phyloP scores from a whole-genome alignment of 2,113 vertebrate genomes.

The Grammomys surdaster region DNA sequence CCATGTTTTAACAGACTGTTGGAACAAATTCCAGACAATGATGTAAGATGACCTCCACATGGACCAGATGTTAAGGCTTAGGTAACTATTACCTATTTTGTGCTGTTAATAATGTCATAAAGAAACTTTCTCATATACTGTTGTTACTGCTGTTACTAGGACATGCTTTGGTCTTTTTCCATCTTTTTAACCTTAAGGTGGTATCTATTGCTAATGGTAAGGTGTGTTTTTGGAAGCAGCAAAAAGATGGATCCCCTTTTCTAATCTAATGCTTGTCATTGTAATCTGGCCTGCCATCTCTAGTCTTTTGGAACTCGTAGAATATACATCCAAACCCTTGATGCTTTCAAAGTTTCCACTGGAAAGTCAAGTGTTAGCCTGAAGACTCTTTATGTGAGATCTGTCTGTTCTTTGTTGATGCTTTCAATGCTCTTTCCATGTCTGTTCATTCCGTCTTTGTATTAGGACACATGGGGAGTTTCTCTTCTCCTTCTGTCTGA shows the following conservation, averaged over 20 bases:
- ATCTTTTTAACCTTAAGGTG: not conserved
- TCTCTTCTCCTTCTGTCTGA: not conserved
- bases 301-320: not conserved
- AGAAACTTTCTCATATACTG: too few relatives aligned
- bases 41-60: too few relatives aligned
- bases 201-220: not conserved
- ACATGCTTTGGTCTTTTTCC: not conserved
- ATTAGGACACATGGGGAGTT: too few relatives aligned
- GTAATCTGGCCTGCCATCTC: not conserved
- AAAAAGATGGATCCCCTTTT: not conserved
- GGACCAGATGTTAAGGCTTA: not conserved
- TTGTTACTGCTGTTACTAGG: too few relatives aligned
- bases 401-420: too few relatives aligned
- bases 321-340: not conserved
- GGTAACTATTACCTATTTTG: too few relatives aligned
- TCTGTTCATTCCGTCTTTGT: too few relatives aligned
- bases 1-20: too few relatives aligned
- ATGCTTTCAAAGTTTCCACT: not conserved
- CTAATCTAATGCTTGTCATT: not conserved
- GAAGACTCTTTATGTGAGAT: not conserved
- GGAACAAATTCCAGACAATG: not conserved
- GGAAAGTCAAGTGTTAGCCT: not conserved
- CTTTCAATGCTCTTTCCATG: not conserved
- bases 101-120: too few relatives aligned
- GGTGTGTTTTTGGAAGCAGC: not conserved